phyloP scores from a whole-genome alignment of 2,797 vertebrate genomes.

The Oreochromis mossambicus region DNA sequence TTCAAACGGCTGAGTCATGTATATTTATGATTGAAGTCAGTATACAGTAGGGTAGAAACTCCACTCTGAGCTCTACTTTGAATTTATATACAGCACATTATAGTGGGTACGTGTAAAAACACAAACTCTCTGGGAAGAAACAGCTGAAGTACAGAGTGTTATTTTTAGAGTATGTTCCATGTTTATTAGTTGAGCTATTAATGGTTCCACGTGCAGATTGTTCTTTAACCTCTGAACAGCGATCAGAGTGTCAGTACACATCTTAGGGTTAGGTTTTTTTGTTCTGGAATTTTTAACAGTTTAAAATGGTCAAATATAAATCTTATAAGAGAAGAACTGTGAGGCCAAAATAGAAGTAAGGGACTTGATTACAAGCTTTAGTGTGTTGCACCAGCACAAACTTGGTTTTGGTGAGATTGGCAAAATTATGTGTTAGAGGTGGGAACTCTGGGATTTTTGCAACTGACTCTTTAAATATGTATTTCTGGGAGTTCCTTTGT shows the following conservation, averaged over 20 bases:
- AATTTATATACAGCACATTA: background rate
- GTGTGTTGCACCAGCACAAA: background rate
- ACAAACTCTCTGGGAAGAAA: background rate
- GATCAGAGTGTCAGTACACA: background rate
- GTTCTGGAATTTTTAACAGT: background rate
- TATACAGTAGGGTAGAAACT: background rate
- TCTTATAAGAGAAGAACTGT: rapidly evolving
- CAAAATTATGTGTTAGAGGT: background rate
- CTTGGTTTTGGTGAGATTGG: background rate
- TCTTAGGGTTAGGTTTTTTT: background rate
- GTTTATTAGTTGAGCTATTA: background rate
- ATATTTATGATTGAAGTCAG: background rate
- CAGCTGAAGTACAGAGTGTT: background rate
- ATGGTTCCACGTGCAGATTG: background rate
- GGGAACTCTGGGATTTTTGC: background rate
- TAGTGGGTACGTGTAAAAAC: background rate
- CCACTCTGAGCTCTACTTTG: background rate
- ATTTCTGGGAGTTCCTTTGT: background rate
- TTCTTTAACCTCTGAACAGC: background rate
- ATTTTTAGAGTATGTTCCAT: background rate
- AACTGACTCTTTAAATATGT: background rate
- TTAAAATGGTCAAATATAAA: background rate
- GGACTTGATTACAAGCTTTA: background rate
- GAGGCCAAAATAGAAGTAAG: background rate
- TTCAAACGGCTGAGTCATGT: background rate